These are phyloP conservation scores for Leguminivora glycinivorella DNA, from an alignment of 1,140 invertebrate genomes.

Conservation along the genomic window DNA sequence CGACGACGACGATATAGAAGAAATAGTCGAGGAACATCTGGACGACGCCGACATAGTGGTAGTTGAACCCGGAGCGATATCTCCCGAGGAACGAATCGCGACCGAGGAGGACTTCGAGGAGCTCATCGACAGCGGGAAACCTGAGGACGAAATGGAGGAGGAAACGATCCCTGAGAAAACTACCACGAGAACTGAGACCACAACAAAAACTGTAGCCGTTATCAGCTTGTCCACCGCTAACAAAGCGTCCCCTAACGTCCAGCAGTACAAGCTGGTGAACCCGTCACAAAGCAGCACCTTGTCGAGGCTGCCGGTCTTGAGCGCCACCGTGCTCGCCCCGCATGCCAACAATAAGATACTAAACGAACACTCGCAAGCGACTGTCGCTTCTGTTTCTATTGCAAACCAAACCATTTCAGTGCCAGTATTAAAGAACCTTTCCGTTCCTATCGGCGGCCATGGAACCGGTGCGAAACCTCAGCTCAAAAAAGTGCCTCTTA, in stretches of 20 bases:
- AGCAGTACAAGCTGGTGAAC: constrained; percentile 75
- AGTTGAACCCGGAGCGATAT: constrained; percentile 80
- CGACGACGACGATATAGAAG: constrained; percentile 72
- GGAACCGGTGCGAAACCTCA: constrained; percentile 56
- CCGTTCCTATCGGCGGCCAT: constrained; percentile 66
- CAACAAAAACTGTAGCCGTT: constrained; percentile 76
- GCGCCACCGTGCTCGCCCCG: constrained; percentile 65
- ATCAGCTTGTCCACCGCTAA: constrained; percentile 73
- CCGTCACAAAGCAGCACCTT: constrained; percentile 56
- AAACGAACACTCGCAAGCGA: constrained; percentile 75
- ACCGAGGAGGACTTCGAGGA: constrained; percentile 83
- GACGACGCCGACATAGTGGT: constrained; percentile 82
- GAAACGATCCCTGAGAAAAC: constrained; percentile 53
- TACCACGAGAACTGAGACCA: constrained; percentile 67
- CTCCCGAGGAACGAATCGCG: constrained; percentile 81
- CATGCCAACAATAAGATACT: constrained; percentile 75
- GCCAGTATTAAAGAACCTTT: constrained; percentile 79
- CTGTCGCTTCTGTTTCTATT: constrained; percentile 79
- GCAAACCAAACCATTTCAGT: constrained; percentile 82
- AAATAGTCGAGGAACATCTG: constrained; percentile 73
- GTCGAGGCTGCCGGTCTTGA: constrained; percentile 66
- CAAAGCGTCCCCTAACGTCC: constrained; percentile 58
- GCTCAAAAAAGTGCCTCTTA: constrained; percentile 73
- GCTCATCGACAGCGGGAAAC: constrained; percentile 79
- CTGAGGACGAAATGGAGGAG: constrained; percentile 74